Percentiles rank a stretch among this genome's conserved stretches.
Evolutionary conservation across 2,888 invertebrate genomes (phyloP).

Genomic region (Cistogaster globosa): DNA sequence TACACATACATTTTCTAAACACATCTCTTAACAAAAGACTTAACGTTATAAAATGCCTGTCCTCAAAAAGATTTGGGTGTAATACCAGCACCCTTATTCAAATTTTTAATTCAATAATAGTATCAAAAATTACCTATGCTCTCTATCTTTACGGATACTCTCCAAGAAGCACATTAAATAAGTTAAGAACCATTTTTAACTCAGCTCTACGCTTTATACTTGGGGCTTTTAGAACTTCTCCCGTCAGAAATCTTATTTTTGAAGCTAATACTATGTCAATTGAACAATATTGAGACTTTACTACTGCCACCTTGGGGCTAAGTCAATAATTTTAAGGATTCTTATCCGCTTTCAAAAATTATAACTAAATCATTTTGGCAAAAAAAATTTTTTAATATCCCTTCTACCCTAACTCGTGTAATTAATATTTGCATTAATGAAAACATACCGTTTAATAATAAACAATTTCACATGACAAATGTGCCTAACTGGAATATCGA

Average conservation of each 20-base stretch:
- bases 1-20: constrained; percentile 57
- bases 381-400: too few species aligned
- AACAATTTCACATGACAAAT: too few species aligned
- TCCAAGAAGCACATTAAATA: constrained; percentile 12
- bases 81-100: constrained; percentile 27
- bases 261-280: constrained; percentile 28
- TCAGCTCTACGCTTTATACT: constrained; percentile 33
- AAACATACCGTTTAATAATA: too few species aligned
- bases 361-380: too few species aligned
- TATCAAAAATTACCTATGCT: constrained; percentile 51
- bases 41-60: constrained; percentile 65
- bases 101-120: constrained; percentile 36
- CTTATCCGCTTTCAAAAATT: not conserved
- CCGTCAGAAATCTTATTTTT: constrained; percentile 50
- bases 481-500: too few species aligned
- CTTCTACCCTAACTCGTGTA: too few species aligned
- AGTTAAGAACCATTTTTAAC: constrained; percentile 43
- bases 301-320: not conserved
- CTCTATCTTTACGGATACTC: constrained; percentile 30
- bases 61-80: constrained; percentile 34
- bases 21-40: constrained; percentile 33
- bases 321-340: not conserved
- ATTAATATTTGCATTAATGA: too few species aligned
- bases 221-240: constrained; percentile 44
- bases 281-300: not conserved